phyloP scores from a whole-genome alignment of 2,113 vertebrate species.

The Rhinolophus ferrumequinum region DNA sequence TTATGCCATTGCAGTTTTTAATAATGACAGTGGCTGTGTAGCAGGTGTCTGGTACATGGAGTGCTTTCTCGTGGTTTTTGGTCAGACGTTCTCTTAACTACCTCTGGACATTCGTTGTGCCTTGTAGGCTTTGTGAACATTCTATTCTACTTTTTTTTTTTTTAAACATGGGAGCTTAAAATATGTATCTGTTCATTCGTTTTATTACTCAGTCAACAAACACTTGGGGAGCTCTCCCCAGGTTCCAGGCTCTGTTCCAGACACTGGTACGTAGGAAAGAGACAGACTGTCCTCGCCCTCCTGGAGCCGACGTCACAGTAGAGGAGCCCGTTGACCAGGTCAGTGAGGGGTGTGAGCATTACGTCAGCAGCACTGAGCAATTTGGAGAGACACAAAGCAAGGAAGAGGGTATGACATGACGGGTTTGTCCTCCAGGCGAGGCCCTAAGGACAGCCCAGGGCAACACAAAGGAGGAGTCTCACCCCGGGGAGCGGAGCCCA shows the following conservation, averaged over 20 bases:
- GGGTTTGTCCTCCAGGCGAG: accelerated
- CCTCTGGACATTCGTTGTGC: neutral
- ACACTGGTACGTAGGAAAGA: accelerated
- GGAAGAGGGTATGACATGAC: accelerated
- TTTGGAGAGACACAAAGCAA: accelerated
- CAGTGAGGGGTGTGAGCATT: accelerated
- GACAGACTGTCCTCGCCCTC: accelerated
- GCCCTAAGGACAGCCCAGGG: accelerated
- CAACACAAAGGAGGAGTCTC: accelerated
- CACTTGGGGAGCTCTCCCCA: accelerated
- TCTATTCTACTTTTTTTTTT: neutral
- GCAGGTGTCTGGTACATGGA: too few species aligned
- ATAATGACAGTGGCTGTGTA: neutral
- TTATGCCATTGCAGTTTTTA: neutral
- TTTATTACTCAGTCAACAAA: neutral
- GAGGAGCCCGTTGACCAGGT: accelerated
- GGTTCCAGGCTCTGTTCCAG: accelerated
- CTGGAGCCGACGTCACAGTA: accelerated
- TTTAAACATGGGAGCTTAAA: neutral
- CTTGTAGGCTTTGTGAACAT: neutral
- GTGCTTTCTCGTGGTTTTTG: neutral
- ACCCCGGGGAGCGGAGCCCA: accelerated
- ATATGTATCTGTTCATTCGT: accelerated
- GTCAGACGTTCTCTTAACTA: neutral
- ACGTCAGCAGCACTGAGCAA: accelerated